Evolutionary conservation across 2,113 vertebrate species (phyloP).

Genomic region (Istiophorus platypterus): DNA sequence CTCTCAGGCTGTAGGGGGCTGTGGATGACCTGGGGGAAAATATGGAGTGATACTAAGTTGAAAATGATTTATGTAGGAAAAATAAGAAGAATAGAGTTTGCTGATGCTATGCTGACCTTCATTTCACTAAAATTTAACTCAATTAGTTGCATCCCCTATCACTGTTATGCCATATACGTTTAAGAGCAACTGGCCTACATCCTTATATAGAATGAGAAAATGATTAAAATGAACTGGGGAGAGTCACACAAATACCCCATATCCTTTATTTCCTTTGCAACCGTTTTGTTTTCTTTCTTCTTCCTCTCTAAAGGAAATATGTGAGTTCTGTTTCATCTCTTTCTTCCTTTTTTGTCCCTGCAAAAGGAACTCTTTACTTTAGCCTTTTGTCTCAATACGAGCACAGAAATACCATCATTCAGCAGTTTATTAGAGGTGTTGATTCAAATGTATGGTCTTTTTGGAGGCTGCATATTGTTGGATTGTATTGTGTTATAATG

Average conservation of each 20-base stretch:
- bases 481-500: not conserved
- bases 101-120: too few species aligned
- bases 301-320: conserved; percentile 6
- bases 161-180: too few species aligned
- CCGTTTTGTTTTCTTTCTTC: not conserved
- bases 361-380: conserved; percentile 4
- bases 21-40: too few species aligned
- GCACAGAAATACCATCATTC: not conserved
- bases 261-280: not conserved
- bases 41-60: too few species aligned
- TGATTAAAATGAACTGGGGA: not conserved
- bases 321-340: not conserved
- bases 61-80: too few species aligned
- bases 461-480: not conserved
- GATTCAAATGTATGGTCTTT: not conserved
- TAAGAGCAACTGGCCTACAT: too few species aligned
- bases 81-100: too few species aligned
- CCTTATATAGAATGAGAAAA: conserved; percentile 30
- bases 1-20: not conserved
- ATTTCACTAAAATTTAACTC: too few species aligned
- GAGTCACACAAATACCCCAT: conserved; percentile 14
- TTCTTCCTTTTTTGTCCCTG: not conserved
- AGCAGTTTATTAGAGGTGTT: not conserved
- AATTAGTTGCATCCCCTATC: too few species aligned
- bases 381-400: conserved; percentile 13